Percentiles rank a stretch among this genome's conserved stretches.
Conservation (phyloP, 2,797 vertebrate species). For the Nothura maculosa region DNA sequence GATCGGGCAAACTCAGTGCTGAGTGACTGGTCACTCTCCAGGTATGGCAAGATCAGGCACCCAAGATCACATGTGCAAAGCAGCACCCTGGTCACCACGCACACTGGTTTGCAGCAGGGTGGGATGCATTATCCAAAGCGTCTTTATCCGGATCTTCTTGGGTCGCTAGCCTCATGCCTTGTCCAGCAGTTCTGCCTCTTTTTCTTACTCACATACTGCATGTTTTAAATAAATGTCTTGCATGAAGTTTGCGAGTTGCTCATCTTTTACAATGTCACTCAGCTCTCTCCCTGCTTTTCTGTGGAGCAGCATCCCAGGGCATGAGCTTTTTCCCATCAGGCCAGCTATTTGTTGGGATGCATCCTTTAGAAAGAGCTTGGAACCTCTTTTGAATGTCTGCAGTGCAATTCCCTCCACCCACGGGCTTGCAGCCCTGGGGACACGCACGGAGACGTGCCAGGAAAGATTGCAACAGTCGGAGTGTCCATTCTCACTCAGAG, state of each 20-base stretch:
- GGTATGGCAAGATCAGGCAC: background rate
- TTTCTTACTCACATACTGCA: background rate
- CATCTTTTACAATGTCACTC: constrained; percentile 12
- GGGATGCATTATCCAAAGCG: too few species aligned
- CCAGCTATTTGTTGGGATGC: background rate
- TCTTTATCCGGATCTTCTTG: background rate
- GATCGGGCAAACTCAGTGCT: background rate
- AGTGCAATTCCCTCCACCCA: background rate
- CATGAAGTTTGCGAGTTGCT: background rate
- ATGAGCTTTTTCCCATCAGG: background rate
- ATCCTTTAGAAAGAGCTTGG: background rate
- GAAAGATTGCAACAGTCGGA: constrained; percentile 4
- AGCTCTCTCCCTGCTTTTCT: background rate
- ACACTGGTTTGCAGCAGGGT: background rate
- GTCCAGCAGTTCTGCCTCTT: background rate
- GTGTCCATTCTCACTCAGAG: constrained; percentile 56
- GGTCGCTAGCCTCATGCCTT: background rate
- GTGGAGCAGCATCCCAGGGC: background rate
- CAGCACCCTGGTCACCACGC: background rate
- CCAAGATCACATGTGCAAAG: background rate
- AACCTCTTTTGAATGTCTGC: fast-evolving
- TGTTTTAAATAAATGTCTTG: background rate
- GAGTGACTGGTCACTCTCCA: background rate
- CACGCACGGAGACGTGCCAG: background rate
- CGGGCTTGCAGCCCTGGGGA: background rate